Base-by-base conservation (phyloP, 2,888 invertebrate species). In the Rutpela maculata region DNA sequence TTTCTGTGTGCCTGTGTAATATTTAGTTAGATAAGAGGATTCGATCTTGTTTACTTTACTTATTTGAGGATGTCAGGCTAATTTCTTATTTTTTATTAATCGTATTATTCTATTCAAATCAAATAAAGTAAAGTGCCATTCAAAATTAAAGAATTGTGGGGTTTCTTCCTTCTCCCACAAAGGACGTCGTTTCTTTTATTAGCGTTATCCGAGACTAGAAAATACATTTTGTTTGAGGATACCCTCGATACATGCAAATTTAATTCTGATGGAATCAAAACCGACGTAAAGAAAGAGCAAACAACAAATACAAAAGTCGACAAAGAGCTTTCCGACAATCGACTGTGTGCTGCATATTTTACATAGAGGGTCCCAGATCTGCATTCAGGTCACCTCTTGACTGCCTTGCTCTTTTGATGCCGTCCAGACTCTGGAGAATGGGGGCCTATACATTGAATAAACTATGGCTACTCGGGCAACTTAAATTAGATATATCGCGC, bases 331-430 rank as follows among this genome's bases (percentile, higher is more conserved):
- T 76, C 77, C 79, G 78, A 80, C 80, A 78, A 78, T 87, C 86
- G 85, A 76, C 78, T 84, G 79, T 83, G 86, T 84, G 86, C 84
- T 88, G 88, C 88, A 88, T 88, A 88, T 88, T 88, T 88, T 87
- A 88, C 84, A 81, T 84, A 38, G 76, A 77, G 85, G 86, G 84
- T 82, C 84, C 81, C 85, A 86, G 86, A 88, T 89, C 88, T 88
- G 88, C 88, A 89, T 89, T 89, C 89, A 88, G 87, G 87, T 87
- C 88, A 87, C 85, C 87, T 86, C 84, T 87, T 86, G 85, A 84
- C 85, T 86, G 87, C 86, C 87, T 87, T 88, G 88, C 87, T 88
- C 88, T 89, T 89, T 89, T 89, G 88, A 88, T 84, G 87, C 81
- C 77, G 75, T 78, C 78, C 74, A 80, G 78, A 78, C 75, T 76